phyloP scores from a whole-genome alignment of 2,888 invertebrate species.

The Brachylomia viminalis region DNA sequence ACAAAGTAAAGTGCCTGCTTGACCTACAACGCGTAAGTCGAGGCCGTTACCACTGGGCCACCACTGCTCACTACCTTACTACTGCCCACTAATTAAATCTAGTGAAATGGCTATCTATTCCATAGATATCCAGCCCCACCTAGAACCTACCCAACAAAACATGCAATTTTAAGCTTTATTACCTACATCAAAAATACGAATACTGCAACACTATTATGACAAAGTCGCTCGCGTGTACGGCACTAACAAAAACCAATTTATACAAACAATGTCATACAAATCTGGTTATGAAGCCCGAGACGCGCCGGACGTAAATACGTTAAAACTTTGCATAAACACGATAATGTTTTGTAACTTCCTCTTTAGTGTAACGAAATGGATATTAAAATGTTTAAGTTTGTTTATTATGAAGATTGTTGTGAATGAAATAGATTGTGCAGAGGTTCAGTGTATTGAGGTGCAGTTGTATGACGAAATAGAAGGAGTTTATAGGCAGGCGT shows the following conservation, averaged over 20 bases:
- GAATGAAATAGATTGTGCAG: slow-evolving; percentile 20
- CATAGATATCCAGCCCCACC: not conserved
- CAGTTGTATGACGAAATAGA: not conserved
- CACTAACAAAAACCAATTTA: slow-evolving; percentile 63
- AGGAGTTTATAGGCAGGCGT: not conserved
- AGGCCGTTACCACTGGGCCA: no score
- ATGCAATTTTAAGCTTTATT: not conserved
- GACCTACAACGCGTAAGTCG: no score
- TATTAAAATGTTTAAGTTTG: slow-evolving; percentile 57
- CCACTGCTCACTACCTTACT: no score
- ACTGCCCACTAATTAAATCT: no score
- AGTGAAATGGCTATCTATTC: not conserved
- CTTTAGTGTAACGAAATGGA: slow-evolving; percentile 54
- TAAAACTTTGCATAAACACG: slow-evolving; percentile 64
- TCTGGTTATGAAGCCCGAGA: slow-evolving; percentile 56
- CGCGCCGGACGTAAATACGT: slow-evolving; percentile 58
- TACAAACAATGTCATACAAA: slow-evolving; percentile 64
- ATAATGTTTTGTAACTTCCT: slow-evolving; percentile 61
- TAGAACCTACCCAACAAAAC: not conserved
- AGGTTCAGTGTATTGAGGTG: no score
- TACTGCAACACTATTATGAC: slow-evolving; percentile 7
- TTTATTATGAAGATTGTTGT: slow-evolving; percentile 32
- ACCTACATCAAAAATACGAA: slow-evolving; percentile 3
- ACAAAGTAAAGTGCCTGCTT: no score
- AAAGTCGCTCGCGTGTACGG: slow-evolving; percentile 42